A percentile compares a stretch with the other conserved stretches of the same genome.
These are phyloP conservation scores for Pachymerium ferrugineum DNA, from an alignment of 2,888 invertebrate species.

Conservation along the genomic window DNA sequence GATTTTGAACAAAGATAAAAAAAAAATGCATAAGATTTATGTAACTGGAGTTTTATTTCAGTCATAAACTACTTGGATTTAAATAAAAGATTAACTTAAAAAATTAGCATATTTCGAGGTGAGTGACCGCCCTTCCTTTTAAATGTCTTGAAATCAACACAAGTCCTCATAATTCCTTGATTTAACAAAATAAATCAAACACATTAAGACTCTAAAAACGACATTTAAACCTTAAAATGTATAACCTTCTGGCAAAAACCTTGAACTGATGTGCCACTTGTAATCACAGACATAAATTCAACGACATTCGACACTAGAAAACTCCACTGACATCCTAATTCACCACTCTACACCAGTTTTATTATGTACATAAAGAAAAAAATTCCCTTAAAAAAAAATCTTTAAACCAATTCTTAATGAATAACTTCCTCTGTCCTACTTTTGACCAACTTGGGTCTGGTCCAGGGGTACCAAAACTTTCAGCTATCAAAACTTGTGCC, in stretches of 20 bases:
- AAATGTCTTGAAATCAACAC: too few relatives aligned
- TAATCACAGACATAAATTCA: background rate
- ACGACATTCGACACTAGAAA: constrained; percentile 6
- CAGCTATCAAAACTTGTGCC: background rate
- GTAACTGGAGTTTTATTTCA: too few relatives aligned
- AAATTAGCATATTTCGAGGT: too few relatives aligned
- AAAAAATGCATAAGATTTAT: too few relatives aligned
- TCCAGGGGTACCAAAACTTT: background rate
- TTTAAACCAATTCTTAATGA: constrained; percentile 2
- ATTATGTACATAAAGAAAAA: background rate
- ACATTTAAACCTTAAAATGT: too few relatives aligned
- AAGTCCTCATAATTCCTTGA: too few relatives aligned
- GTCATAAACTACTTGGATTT: too few relatives aligned
- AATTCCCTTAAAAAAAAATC: constrained; percentile 20
- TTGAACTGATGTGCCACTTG: background rate
- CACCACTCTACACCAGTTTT: background rate
- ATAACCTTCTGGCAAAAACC: background rate
- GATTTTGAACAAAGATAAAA: too few relatives aligned
- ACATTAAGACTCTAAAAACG: too few relatives aligned
- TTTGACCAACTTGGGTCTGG: background rate
- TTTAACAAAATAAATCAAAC: too few relatives aligned
- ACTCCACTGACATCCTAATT: background rate
- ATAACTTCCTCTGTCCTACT: constrained; percentile 5
- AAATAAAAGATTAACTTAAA: too few relatives aligned
- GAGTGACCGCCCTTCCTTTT: too few relatives aligned